Evolutionary conservation across 2,797 vertebrate genomes (phyloP).

Genomic region (Dicrostonyx torquatus): DNA sequence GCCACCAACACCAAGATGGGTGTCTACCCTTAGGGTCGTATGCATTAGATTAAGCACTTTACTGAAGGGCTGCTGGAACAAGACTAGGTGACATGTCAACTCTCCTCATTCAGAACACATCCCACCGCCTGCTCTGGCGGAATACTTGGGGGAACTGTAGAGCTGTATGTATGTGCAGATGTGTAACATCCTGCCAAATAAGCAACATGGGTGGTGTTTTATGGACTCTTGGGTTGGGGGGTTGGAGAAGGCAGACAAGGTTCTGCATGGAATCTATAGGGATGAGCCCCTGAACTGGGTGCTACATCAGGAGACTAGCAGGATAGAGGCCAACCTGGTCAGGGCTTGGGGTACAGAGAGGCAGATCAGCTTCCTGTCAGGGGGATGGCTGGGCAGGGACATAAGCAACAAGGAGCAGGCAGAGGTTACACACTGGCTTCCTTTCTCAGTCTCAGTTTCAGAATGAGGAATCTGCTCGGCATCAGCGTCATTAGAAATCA

Average conservation of each 20-base stretch:
- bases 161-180: neutral
- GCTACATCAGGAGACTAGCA: neutral
- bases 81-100: neutral
- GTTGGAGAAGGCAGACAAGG: neutral
- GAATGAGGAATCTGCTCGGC: fast-evolving
- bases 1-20: neutral
- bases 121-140: neutral
- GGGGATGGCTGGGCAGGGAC: neutral
- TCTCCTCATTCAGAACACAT: neutral
- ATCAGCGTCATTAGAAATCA: neutral
- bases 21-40: no score
- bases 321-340: fast-evolving
- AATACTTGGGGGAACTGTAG: neutral
- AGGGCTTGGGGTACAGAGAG: neutral
- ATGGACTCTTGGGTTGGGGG: fast-evolving
- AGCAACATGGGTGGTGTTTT: neutral
- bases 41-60: neutral
- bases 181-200: neutral
- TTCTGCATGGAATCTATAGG: neutral
- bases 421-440: fast-evolving
- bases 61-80: neutral
- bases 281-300: neutral
- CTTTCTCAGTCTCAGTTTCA: neutral
- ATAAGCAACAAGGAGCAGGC: neutral
- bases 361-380: neutral